phyloP scores from a whole-genome alignment of 2,797 vertebrate species.

The Danio tinwini region DNA sequence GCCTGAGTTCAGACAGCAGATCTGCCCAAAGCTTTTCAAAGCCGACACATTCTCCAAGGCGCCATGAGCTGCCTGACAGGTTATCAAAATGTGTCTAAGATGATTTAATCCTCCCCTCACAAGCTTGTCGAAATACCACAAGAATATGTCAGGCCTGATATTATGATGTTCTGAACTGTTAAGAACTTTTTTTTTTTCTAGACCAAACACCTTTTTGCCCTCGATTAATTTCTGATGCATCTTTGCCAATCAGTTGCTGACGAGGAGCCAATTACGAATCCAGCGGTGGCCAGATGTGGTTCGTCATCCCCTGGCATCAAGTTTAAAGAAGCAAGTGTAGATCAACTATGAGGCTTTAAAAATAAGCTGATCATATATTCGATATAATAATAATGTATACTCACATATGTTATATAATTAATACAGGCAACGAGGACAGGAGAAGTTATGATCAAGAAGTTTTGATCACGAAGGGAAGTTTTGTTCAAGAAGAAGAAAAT shows the following conservation, averaged over 20 bases:
- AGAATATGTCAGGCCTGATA: constrained; percentile 42
- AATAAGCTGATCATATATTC: background rate
- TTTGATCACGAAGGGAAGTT: no score
- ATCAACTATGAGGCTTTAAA: background rate
- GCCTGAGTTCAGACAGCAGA: constrained; percentile 37
- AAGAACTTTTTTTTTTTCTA: background rate
- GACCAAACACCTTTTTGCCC: constrained; percentile 23
- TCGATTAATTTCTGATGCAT: constrained; percentile 24
- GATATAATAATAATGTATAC: background rate
- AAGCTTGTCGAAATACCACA: constrained; percentile 56
- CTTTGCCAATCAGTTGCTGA: constrained; percentile 14
- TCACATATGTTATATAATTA: no score
- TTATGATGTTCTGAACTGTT: constrained; percentile 40
- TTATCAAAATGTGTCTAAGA: constrained; percentile 64
- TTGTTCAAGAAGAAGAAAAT: no score
- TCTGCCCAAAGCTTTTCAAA: constrained; percentile 56
- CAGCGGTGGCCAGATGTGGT: constrained; percentile 20
- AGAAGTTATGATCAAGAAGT: no score
- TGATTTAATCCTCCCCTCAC: constrained; percentile 55
- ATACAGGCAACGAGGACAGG: no score
- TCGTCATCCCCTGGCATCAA: background rate
- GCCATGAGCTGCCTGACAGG: constrained; percentile 55
- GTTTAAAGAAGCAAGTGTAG: background rate
- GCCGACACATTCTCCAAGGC: constrained; percentile 52
- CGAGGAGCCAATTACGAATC: constrained; percentile 18